These are phyloP conservation scores for Paedocypris sp. DNA, from an alignment of 2,113 vertebrate genomes.

Conservation along the genomic window DNA sequence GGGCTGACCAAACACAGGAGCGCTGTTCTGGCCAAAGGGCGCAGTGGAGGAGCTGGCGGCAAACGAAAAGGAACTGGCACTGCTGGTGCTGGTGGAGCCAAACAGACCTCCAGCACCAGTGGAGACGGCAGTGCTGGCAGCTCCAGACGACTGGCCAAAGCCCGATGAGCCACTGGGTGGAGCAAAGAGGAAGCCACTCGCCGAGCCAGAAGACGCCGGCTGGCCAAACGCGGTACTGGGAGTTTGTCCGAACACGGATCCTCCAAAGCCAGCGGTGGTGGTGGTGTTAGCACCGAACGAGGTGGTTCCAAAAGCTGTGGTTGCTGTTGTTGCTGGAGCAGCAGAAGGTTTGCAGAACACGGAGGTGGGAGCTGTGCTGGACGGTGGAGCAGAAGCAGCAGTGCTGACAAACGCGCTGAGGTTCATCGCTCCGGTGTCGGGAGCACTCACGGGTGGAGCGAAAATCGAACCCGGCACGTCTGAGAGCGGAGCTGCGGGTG, in stretches of 20 bases:
- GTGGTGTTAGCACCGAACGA: no score
- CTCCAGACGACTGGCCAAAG: constrained; percentile 65
- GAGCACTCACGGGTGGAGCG: constrained; percentile 38
- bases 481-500: constrained; percentile 30
- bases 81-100: constrained; percentile 55
- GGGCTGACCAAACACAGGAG: constrained; percentile 75
- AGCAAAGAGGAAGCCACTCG: constrained; percentile 64
- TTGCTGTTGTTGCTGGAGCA: background rate
- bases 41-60: constrained; percentile 49
- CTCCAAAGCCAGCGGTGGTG: constrained; percentile 59
- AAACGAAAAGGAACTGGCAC: constrained; percentile 54
- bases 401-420: constrained; percentile 40
- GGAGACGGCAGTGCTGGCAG: constrained; percentile 36
- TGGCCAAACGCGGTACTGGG: constrained; percentile 65
- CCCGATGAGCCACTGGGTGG: constrained; percentile 51
- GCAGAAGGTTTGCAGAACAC: constrained; percentile 22
- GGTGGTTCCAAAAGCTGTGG: constrained; percentile 39
- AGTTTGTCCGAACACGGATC: constrained; percentile 69
- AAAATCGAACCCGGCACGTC: constrained; percentile 60
- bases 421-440: constrained; percentile 29
- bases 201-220: constrained; percentile 48
- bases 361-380: background rate
- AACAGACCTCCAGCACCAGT: constrained; percentile 59
- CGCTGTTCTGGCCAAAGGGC: constrained; percentile 69
- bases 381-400: background rate